Evolutionary conservation across 2,797 vertebrate species (phyloP).

Genomic region (Eurystomus glaucurus): DNA sequence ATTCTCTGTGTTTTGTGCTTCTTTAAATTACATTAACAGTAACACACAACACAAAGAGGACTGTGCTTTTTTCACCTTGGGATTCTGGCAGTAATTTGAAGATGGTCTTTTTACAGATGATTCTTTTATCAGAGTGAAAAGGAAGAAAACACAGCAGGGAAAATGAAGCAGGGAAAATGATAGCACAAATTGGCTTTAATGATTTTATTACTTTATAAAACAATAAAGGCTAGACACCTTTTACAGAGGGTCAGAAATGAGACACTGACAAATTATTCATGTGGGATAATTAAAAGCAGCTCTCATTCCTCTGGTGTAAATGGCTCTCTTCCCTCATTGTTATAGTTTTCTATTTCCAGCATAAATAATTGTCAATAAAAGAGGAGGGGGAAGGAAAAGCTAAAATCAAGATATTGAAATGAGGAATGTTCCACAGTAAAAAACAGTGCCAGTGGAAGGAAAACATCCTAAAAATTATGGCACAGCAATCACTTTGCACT

Average conservation of each 20-base stretch:
- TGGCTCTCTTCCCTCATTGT: neutral
- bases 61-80: neutral
- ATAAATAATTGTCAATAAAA: neutral
- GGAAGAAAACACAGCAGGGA: neutral
- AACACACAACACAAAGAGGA: neutral
- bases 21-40: neutral
- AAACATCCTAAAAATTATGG: neutral
- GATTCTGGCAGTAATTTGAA: neutral
- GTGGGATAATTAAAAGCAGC: neutral
- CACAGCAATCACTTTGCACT: accelerated
- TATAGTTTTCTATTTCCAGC: neutral
- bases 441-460: neutral
- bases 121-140: neutral
- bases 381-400: neutral
- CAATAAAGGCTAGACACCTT: neutral
- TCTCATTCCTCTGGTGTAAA: neutral
- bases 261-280: neutral
- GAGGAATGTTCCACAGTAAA: neutral
- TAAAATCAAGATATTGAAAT: neutral
- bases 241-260: neutral
- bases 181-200: neutral
- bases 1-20: neutral
- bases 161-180: neutral
- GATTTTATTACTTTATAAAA: neutral
- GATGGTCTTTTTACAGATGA: neutral